A percentile compares a stretch with the other conserved stretches of the same genome.
Conservation (phyloP, 1,140 invertebrate species). For the Sogatella furcifera region DNA sequence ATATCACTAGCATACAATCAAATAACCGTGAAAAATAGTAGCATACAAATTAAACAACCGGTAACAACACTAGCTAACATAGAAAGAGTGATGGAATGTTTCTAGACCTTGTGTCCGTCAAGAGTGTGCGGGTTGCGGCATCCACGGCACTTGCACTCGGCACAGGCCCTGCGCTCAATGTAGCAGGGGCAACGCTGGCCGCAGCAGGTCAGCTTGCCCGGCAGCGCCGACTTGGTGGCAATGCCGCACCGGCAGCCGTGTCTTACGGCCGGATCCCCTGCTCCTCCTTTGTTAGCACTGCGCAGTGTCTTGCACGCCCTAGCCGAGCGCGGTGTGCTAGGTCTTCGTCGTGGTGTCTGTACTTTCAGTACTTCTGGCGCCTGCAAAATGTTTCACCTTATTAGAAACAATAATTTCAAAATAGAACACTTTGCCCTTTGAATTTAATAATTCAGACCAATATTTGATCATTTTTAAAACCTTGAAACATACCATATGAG, state of each 20-base stretch:
- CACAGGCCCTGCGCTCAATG: constrained; percentile 72
- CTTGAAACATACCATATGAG: too few relatives aligned
- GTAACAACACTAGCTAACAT: too few relatives aligned
- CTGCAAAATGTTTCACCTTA: too few relatives aligned
- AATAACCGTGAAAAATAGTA: too few relatives aligned
- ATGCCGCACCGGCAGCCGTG: constrained; percentile 87
- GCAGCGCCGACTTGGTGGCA: constrained; percentile 56
- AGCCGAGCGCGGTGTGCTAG: not conserved
- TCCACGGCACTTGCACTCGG: constrained; percentile 79
- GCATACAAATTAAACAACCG: too few relatives aligned
- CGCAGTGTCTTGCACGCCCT: not conserved
- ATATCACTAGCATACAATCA: too few relatives aligned
- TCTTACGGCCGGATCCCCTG: constrained; percentile 40
- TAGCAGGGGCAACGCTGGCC: constrained; percentile 90
- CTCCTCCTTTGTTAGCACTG: not conserved
- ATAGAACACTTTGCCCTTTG: too few relatives aligned
- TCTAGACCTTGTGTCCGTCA: constrained; percentile 10
- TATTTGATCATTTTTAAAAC: too few relatives aligned
- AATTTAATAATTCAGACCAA: too few relatives aligned
- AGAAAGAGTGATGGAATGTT: not conserved
- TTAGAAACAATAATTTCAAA: too few relatives aligned
- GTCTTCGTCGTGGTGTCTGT: not conserved
- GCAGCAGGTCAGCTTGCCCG: constrained; percentile 83
- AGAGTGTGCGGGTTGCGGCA: constrained; percentile 63
- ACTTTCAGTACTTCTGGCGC: too few relatives aligned